A percentile compares a stretch with the other conserved stretches of the same genome.
phyloP scores from a whole-genome alignment of 2,113 vertebrate genomes.

The Elaphurus davidianus region DNA sequence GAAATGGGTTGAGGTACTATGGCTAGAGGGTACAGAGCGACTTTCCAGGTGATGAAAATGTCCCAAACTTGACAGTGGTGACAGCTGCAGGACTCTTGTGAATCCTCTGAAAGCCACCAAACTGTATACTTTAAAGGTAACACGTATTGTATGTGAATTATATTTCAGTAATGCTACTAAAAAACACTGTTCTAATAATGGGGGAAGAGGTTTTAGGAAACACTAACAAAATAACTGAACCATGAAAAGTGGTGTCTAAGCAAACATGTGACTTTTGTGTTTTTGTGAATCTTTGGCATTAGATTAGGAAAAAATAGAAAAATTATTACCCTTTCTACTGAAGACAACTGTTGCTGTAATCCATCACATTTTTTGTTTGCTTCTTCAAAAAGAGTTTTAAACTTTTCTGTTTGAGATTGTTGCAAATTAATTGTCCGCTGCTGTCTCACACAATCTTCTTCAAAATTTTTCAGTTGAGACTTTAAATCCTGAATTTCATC shows the following conservation, averaged over 20 bases:
- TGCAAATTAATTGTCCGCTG: slow-evolving; percentile 85
- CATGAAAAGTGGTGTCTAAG: background rate
- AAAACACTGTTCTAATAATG: background rate
- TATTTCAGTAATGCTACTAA: background rate
- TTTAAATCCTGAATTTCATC: slow-evolving; percentile 88
- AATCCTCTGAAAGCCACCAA: background rate
- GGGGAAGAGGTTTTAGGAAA: background rate
- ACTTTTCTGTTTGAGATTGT: slow-evolving; percentile 90
- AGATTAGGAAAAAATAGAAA: background rate
- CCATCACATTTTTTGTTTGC: slow-evolving; percentile 84
- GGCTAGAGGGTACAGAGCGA: background rate
- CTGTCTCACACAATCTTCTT: slow-evolving; percentile 86
- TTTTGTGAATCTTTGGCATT: background rate
- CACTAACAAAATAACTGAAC: background rate
- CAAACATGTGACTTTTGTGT: background rate
- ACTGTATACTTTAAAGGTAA: background rate
- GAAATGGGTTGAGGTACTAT: background rate
- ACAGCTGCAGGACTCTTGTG: background rate
- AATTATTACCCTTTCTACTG: slow-evolving; percentile 86
- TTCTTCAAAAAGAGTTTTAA: slow-evolving; percentile 88
- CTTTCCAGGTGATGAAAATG: background rate
- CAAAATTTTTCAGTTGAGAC: slow-evolving; percentile 84
- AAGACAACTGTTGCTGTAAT: slow-evolving; percentile 86
- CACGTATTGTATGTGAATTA: background rate
- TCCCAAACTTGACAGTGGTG: background rate